Evolutionary conservation across 2,797 vertebrate genomes (phyloP).

Genomic region (Sebastes paucispinis): DNA sequence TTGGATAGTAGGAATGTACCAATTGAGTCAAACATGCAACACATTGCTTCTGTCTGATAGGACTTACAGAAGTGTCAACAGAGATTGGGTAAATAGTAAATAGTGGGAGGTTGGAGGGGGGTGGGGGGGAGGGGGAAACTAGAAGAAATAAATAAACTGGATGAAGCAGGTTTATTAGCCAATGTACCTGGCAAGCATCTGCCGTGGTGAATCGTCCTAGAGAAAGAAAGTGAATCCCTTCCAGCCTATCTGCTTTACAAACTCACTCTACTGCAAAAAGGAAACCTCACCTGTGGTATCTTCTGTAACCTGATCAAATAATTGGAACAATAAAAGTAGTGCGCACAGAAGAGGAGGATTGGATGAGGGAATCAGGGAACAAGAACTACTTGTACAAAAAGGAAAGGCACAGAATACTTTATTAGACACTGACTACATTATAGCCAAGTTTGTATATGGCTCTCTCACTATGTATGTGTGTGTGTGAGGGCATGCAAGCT

Average conservation of each 20-base stretch:
- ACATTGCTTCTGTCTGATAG: background rate
- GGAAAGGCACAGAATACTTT: background rate
- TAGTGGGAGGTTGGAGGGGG: background rate
- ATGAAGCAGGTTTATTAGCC: background rate
- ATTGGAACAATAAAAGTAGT: slow-evolving; percentile 22
- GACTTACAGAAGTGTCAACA: background rate
- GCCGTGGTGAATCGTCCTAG: background rate
- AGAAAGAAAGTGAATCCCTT: slow-evolving; percentile 9
- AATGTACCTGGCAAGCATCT: background rate
- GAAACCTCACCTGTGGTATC: background rate
- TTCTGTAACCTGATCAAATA: slow-evolving; percentile 29
- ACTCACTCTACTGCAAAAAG: slow-evolving; percentile 6
- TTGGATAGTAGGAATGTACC: background rate
- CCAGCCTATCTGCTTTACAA: slow-evolving; percentile 2
- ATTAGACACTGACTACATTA: slow-evolving; percentile 23
- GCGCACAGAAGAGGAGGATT: background rate
- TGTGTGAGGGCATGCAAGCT: background rate
- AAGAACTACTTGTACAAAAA: background rate
- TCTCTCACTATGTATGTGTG: background rate
- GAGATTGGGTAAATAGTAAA: background rate
- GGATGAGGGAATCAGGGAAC: slow-evolving; percentile 1
- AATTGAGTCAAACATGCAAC: background rate
- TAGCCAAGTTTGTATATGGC: background rate
- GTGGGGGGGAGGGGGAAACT: background rate
- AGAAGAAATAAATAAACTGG: background rate